A percentile compares a stretch with the other conserved stretches of the same genome.
Conservation (phyloP, 2,888 invertebrate species). For the Crematogaster levior region DNA sequence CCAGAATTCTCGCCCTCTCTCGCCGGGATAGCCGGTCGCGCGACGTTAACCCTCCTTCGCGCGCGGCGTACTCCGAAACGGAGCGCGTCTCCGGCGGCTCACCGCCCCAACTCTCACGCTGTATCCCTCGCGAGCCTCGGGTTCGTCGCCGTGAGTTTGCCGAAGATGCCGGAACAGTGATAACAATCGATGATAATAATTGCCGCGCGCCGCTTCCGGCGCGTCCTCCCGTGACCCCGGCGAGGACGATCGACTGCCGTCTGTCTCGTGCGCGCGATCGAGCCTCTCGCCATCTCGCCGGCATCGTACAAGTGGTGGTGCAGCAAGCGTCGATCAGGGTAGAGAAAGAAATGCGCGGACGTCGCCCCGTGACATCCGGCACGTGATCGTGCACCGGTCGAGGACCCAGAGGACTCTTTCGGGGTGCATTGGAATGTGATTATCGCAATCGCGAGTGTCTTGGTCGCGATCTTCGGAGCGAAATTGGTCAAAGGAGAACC, state of each 20-base stretch:
- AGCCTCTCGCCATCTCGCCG: constrained; percentile 35
- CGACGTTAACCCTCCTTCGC: constrained; percentile 16
- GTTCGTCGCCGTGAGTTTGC: not conserved
- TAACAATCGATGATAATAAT: constrained; percentile 24
- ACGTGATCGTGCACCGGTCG: constrained; percentile 41
- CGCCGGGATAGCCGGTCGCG: constrained; percentile 31
- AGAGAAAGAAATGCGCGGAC: constrained; percentile 18
- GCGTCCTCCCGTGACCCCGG: constrained; percentile 35
- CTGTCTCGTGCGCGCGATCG: constrained; percentile 32
- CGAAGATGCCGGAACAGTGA: constrained; percentile 18
- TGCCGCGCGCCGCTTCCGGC: constrained; percentile 21
- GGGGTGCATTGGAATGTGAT: constrained; percentile 12
- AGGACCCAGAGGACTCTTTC: not conserved
- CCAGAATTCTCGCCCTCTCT: constrained; percentile 41
- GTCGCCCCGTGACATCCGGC: constrained; percentile 38
- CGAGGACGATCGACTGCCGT: constrained; percentile 33
- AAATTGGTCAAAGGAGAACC: not conserved
- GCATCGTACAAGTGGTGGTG: not conserved
- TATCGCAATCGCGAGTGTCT: not conserved
- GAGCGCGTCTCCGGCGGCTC: constrained; percentile 25
- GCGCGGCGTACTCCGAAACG: constrained; percentile 44
- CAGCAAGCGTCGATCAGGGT: not conserved
- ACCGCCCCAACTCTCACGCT: not conserved
- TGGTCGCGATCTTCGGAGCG: not conserved
- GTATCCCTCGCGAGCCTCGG: not conserved